Percentiles rank a stretch among this genome's conserved stretches.
Evolutionary conservation across 2,113 vertebrate species (phyloP).

Genomic region (Cyanoramphus novaezelandiae): DNA sequence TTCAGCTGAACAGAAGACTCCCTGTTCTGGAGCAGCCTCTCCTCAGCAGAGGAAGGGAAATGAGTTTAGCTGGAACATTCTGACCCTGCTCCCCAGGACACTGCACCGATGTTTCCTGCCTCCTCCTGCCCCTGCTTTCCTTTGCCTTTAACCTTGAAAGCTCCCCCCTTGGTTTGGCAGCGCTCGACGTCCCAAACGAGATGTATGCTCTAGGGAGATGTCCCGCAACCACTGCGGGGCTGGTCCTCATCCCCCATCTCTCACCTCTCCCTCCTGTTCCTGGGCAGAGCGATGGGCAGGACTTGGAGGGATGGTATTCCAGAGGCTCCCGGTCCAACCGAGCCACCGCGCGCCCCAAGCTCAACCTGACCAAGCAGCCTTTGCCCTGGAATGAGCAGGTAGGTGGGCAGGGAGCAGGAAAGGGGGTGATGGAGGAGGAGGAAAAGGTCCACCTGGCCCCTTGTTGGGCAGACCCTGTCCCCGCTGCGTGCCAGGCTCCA

Average conservation of each 20-base stretch:
- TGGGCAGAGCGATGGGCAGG: slow-evolving; percentile 33
- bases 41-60: neutral
- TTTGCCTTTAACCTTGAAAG: neutral
- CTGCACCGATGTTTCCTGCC: neutral
- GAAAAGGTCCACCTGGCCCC: neutral
- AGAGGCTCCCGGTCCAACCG: neutral
- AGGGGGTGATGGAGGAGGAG: neutral
- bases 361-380: slow-evolving; percentile 74
- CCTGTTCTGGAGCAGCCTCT: neutral
- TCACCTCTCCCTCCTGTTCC: neutral
- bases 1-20: neutral
- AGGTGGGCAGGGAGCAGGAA: neutral
- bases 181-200: rapidly evolving
- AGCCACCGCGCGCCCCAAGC: neutral
- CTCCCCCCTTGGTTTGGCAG: neutral
- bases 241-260: rapidly evolving
- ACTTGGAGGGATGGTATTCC: slow-evolving; percentile 2
- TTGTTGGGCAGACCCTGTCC: rapidly evolving
- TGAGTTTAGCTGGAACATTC: neutral
- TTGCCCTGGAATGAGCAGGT: slow-evolving; percentile 77
- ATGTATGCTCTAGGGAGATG: neutral
- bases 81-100: neutral
- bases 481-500: neutral
- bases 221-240: rapidly evolving
- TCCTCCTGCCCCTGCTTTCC: neutral